Percentiles rank a stretch among this genome's conserved stretches.
Evolutionary conservation across 2,797 vertebrate species (phyloP).

Genomic region (Serranus cabrilla): DNA sequence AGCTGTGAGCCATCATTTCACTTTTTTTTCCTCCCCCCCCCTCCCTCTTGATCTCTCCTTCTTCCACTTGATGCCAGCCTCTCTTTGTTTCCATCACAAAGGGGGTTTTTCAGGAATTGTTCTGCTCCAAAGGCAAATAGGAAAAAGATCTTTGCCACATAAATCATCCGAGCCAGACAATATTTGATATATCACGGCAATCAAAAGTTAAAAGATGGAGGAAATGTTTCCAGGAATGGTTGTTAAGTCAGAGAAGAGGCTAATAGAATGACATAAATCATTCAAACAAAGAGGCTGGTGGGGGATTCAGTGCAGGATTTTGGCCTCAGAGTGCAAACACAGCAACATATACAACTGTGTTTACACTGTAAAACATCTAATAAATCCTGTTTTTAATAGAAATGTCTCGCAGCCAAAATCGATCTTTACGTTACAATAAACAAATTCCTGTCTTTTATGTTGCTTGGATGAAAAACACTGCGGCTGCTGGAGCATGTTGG

Average conservation of each 20-base stretch:
- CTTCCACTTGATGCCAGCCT: slow-evolving; percentile 63
- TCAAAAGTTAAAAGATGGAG: slow-evolving; percentile 53
- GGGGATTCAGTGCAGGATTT: slow-evolving; percentile 32
- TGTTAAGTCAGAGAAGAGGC: slow-evolving; percentile 38
- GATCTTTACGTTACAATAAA: slow-evolving; percentile 53
- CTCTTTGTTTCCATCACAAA: slow-evolving; percentile 73
- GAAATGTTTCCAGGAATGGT: slow-evolving; percentile 47
- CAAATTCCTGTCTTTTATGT: slow-evolving; percentile 20
- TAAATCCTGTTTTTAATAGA: slow-evolving; percentile 38
- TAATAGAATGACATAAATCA: slow-evolving; percentile 54
- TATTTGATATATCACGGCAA: slow-evolving; percentile 56
- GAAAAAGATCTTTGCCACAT: slow-evolving; percentile 43
- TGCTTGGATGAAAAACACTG: slow-evolving; percentile 13
- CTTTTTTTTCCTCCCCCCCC: not conserved
- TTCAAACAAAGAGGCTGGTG: slow-evolving; percentile 54
- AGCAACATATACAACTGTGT: slow-evolving; percentile 28
- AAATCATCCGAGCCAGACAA: slow-evolving; percentile 55
- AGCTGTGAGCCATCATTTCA: slow-evolving; percentile 72
- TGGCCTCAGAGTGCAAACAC: slow-evolving; percentile 32
- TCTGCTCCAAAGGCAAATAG: slow-evolving; percentile 46
- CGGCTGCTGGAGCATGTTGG: slow-evolving; percentile 20
- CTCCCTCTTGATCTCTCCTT: slow-evolving; percentile 49
- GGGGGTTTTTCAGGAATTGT: slow-evolving; percentile 67
- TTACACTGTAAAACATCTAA: slow-evolving; percentile 33
- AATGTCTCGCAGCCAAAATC: slow-evolving; percentile 13